phyloP scores from a whole-genome alignment of 2,797 vertebrate genomes.

The Pelochelys cantorii region DNA sequence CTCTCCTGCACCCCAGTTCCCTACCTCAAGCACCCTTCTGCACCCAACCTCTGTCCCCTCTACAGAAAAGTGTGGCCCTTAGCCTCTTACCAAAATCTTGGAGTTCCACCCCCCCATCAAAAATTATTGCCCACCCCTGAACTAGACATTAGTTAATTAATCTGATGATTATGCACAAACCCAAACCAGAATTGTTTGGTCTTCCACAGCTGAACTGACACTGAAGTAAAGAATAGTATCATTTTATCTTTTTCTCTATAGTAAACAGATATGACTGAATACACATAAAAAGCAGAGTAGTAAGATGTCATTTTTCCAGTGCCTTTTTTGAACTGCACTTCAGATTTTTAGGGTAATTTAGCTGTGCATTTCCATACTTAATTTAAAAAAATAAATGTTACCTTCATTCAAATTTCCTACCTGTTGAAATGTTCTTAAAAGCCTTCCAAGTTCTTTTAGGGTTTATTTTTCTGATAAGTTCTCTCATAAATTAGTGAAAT shows the following conservation, averaged over 20 bases:
- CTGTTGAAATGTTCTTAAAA: background rate
- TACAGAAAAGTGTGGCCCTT: no score
- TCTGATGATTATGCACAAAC: background rate
- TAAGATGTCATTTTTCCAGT: background rate
- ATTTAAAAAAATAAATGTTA: background rate
- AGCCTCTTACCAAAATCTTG: no score
- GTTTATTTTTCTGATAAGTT: background rate
- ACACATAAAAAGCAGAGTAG: background rate
- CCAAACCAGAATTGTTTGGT: background rate
- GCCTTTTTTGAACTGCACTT: background rate
- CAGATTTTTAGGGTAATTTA: background rate
- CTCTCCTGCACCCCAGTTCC: no score
- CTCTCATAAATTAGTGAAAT: background rate
- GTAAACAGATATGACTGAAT: background rate
- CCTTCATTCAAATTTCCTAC: background rate
- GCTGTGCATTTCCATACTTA: background rate
- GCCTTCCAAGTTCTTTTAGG: background rate
- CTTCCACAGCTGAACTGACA: background rate
- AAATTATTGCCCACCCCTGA: no score
- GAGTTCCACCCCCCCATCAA: no score
- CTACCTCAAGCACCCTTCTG: no score
- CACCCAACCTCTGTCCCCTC: no score
- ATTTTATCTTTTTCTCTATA: background rate
- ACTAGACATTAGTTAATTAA: background rate
- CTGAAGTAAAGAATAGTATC: background rate